Conservation (phyloP, 2,888 invertebrate genomes). For the Diplazon laetatorius region DNA sequence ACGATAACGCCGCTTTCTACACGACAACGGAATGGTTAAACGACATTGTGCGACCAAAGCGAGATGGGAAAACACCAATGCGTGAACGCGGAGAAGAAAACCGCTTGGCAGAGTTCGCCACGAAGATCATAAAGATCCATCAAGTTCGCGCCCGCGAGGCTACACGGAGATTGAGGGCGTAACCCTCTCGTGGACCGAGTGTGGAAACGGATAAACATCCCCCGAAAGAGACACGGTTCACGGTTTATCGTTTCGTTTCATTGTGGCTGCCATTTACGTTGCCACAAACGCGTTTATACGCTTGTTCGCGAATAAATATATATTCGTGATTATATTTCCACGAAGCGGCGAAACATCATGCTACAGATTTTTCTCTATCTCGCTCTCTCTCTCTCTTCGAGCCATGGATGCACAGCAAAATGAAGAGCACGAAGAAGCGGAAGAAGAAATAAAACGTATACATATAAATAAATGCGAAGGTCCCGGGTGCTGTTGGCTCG, state of each 20-base stretch:
- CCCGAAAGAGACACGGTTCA: too few species aligned
- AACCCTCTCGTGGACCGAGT: not conserved
- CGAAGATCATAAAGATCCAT: slow-evolving; percentile 68
- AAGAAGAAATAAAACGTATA: slow-evolving; percentile 12
- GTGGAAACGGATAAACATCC: too few species aligned
- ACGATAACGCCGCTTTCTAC: too few species aligned
- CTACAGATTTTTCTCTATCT: too few species aligned
- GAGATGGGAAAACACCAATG: slow-evolving; percentile 5
- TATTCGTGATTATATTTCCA: not conserved
- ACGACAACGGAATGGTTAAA: slow-evolving; percentile 31
- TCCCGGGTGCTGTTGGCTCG: slow-evolving; percentile 11
- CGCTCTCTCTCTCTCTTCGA: not conserved
- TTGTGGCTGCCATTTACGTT: not conserved
- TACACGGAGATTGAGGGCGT: slow-evolving; percentile 25
- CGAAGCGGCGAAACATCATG: too few species aligned
- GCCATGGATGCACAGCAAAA: slow-evolving; percentile 19
- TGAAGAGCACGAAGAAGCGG: slow-evolving; percentile 27
- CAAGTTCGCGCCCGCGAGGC: slow-evolving; percentile 65
- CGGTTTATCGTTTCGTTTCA: slow-evolving; percentile 27
- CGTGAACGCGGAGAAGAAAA: slow-evolving; percentile 53
- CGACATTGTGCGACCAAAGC: slow-evolving; percentile 24
- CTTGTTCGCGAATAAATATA: not conserved
- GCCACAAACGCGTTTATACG: too few species aligned
- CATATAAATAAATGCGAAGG: not conserved
- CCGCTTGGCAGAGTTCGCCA: slow-evolving; percentile 64